Base-by-base conservation (phyloP, 2,113 vertebrate species). In the Lepus europaeus region DNA sequence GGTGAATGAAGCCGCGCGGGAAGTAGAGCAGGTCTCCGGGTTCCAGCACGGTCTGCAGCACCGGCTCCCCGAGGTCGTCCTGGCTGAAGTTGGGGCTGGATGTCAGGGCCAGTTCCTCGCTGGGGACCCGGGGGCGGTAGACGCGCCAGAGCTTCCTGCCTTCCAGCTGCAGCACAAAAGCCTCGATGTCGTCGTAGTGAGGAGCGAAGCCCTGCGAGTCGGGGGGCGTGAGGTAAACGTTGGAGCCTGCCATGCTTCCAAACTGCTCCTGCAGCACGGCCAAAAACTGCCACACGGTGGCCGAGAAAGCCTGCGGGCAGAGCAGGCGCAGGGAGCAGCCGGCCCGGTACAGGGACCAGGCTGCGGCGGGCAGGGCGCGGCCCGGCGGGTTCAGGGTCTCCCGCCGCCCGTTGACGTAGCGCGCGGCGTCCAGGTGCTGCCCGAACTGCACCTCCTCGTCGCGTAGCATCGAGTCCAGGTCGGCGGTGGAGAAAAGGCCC, bases 111-210 rank as follows among this genome's bases (percentile, higher is more conserved):
- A 98, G 95, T 25, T 98, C 96, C 80, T 98, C 98, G 0, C 89
- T 22, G 0, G 86, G 96, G 31, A 88, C 98, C 97, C 99, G 98
- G 3, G 99, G 99, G 39, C 97, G 98, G 98, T 99, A 99, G 25
- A 99, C 98, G 1, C 99, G 98, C 99, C 99, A 99, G 96, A 98
- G 99, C 96, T 99, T 99, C 97, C 98, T 99, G 9, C 99, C 99
- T 96, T 99, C 99, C 97, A 99, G 97, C 98, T 99, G 99, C 97
- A 99, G 94, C 90, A 99, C 98, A 13, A 99, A 99, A 0, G 99
- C 99, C 97, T 99, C 99, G 3, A 99, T 99, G 97, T 99, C 99
- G 1, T 99, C 99, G 14, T 99, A 99, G 98, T 99, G 99, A 7
- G 99, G 99, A 5, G 99, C 99, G 19, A 99, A 99, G 68, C 99